phyloP scores from a whole-genome alignment of 2,113 vertebrate genomes.

The Oceanodroma tethys region DNA sequence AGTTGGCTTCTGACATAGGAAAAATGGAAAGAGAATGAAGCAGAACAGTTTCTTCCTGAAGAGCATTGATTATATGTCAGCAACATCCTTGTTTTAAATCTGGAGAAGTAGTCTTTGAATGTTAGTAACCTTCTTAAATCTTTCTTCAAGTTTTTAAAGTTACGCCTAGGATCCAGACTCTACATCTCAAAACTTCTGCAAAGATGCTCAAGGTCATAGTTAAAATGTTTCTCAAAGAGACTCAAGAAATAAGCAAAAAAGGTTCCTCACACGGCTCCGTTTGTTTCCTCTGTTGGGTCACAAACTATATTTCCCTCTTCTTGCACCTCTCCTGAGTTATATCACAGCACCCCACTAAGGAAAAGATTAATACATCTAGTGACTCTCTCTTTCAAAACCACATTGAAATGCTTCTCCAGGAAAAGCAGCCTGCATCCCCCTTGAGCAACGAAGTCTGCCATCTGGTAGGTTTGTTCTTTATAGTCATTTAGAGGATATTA shows the following conservation, averaged over 20 bases:
- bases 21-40: conserved; percentile 3
- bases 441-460: conserved; percentile 31
- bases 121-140: not conserved
- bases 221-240: not conserved
- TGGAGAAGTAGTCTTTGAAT: not conserved
- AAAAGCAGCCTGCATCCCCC: conserved; percentile 15
- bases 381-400: conserved; percentile 45
- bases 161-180: not conserved
- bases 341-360: conserved; percentile 10
- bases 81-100: conserved; percentile 19
- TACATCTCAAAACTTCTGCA: not conserved
- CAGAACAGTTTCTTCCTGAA: conserved; percentile 1
- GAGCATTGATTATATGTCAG: conserved; percentile 7
- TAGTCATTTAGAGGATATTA: conserved; percentile 45
- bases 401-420: conserved; percentile 2
- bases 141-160: not conserved
- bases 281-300: not conserved
- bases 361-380: conserved; percentile 3
- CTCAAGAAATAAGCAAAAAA: not conserved
- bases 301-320: not conserved
- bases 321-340: not conserved
- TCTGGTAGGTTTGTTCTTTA: conserved; percentile 48
- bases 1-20: not conserved
- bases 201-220: not conserved
- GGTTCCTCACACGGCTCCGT: not conserved